These are phyloP conservation scores for Habrosyne pyritoides DNA, from an alignment of 2,888 invertebrate genomes.

Conservation along the genomic window DNA sequence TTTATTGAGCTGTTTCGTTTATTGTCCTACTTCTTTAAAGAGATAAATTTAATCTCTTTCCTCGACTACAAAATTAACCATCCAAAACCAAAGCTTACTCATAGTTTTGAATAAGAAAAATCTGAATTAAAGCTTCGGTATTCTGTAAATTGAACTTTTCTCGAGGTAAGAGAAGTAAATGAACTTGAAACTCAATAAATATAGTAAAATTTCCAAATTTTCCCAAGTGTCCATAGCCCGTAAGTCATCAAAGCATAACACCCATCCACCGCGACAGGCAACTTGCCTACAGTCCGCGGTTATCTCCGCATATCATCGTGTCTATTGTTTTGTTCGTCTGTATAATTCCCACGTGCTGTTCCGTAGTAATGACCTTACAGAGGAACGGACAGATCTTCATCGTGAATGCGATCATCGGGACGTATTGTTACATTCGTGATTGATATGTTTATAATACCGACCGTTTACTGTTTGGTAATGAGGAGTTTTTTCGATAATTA, in stretches of 20 bases:
- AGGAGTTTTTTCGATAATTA: not conserved
- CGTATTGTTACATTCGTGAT: conserved; percentile 22
- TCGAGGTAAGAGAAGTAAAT: no score
- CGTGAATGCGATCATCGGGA: conserved; percentile 14
- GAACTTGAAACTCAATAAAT: no score
- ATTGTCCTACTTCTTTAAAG: no score
- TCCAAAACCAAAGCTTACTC: no score
- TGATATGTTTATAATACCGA: conserved; percentile 22
- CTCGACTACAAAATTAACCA: no score
- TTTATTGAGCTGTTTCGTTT: no score
- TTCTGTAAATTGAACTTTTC: no score
- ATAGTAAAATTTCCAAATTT: not conserved
- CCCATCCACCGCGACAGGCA: not conserved
- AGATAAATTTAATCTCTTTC: no score
- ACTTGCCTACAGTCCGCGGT: conserved; percentile 11
- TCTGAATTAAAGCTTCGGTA: no score
- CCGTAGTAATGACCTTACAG: conserved; percentile 62
- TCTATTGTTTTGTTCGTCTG: conserved; percentile 50
- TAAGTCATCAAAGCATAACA: conserved; percentile 1
- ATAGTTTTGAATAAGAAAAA: no score
- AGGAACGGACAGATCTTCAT: conserved; percentile 22
- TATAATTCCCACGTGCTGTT: conserved; percentile 63
- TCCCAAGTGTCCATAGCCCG: not conserved
- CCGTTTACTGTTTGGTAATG: not conserved
- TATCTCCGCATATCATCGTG: conserved; percentile 36